Conservation (phyloP, 2,113 vertebrate genomes). For the Dunckerocampus dactyliophorus region DNA sequence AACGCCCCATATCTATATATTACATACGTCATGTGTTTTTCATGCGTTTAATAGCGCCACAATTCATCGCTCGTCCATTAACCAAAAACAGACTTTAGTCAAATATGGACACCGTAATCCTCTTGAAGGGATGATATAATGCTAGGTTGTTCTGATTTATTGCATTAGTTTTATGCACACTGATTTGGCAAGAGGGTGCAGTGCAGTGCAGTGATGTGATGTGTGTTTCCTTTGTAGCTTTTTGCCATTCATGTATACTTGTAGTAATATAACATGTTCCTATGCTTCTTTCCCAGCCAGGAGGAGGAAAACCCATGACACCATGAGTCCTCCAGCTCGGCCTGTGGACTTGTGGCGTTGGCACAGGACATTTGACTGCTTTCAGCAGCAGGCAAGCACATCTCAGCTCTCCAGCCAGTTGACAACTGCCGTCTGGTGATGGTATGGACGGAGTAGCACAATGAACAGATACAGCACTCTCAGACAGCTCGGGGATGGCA, state of each 20-base stretch:
- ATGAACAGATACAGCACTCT: constrained; percentile 95
- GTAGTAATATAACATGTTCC: background rate
- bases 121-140: background rate
- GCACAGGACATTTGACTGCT: constrained; percentile 86
- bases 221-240: background rate
- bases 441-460: constrained; percentile 68
- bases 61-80: background rate
- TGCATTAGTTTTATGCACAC: background rate
- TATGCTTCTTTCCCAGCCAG: constrained; percentile 36
- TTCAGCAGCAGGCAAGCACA: constrained; percentile 58
- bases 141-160: background rate
- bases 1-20: background rate
- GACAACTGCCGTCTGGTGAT: constrained; percentile 38
- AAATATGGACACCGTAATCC: background rate
- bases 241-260: background rate
- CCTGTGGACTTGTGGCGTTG: constrained; percentile 79
- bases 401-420: constrained; percentile 32
- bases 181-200: background rate
- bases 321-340: constrained; percentile 79
- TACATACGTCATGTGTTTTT: background rate
- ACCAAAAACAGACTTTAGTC: background rate
- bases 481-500: constrained; percentile 93
- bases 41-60: background rate
- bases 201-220: background rate
- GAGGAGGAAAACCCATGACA: constrained; percentile 75